Percentiles rank a stretch among this genome's conserved stretches.
Conservation (phyloP, 2,797 vertebrate species). For the Loris lydekkerianus region DNA sequence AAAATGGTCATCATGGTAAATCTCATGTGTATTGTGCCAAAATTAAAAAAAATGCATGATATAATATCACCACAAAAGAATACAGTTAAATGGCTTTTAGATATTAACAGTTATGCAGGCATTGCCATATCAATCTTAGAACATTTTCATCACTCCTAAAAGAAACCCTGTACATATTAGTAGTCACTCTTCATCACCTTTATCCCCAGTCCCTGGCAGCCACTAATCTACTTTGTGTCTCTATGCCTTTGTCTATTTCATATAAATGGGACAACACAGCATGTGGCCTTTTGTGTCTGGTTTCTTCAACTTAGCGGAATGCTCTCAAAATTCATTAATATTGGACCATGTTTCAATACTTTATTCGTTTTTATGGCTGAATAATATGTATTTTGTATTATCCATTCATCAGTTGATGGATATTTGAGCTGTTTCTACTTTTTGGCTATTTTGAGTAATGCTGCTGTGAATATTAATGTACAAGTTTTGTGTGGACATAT, state of each 20-base stretch:
- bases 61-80: not conserved
- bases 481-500: not conserved
- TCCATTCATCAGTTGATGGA: not conserved
- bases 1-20: not conserved
- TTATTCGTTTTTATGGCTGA: not conserved
- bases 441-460: slow-evolving; percentile 35
- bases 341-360: not conserved
- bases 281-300: not conserved
- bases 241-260: not conserved
- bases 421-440: not conserved
- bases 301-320: not conserved
- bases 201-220: not conserved
- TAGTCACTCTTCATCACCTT: not conserved
- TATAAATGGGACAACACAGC: not conserved
- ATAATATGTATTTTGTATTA: too few species aligned
- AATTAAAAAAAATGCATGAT: not conserved
- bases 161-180: not conserved
- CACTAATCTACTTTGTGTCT: not conserved
- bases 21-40: not conserved
- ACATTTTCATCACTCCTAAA: not conserved
- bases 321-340: not conserved
- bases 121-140: not conserved
- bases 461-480: not conserved
- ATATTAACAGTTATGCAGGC: not conserved
- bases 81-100: not conserved